phyloP scores from a whole-genome alignment of 1,140 invertebrate species.

The Macrotrachela quadricornifera region DNA sequence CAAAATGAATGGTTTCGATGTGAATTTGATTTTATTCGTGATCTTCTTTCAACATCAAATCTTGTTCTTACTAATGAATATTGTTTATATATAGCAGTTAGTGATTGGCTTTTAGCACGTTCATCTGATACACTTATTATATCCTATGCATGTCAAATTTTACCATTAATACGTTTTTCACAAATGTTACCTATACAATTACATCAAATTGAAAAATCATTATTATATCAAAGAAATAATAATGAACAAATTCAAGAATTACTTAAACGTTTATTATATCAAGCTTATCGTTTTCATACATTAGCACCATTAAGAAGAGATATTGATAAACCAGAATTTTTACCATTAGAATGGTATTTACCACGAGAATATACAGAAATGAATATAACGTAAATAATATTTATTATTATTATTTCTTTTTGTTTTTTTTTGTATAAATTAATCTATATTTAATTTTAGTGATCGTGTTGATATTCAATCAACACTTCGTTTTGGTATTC shows the following conservation, averaged over 20 bases:
- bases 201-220: slow-evolving; percentile 17
- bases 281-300: slow-evolving; percentile 25
- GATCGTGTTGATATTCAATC: slow-evolving; percentile 27
- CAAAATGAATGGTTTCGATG: slow-evolving; percentile 20
- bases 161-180: slow-evolving; percentile 26
- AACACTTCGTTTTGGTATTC: slow-evolving; percentile 25
- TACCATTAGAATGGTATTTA: no score
- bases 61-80: slow-evolving; percentile 23
- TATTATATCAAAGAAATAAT: slow-evolving; percentile 13
- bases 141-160: slow-evolving; percentile 7
- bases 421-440: no score
- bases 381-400: no score
- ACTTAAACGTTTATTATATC: slow-evolving; percentile 17
- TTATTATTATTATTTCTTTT: no score
- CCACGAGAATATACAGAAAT: no score
- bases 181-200: slow-evolving; percentile 25
- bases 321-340: slow-evolving; percentile 10
- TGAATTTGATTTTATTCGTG: slow-evolving; percentile 25
- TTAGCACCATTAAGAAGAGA: slow-evolving; percentile 20
- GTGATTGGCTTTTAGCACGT: slow-evolving; percentile 16
- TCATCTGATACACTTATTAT: no score
- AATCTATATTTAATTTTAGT: no score
- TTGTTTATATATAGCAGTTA: slow-evolving; percentile 15
- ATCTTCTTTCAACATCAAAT: slow-evolving; percentile 20
- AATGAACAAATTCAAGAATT: slow-evolving; percentile 9